These are phyloP conservation scores for Acanthopleura granulata DNA, from an alignment of 2,888 invertebrate species.

Conservation along the genomic window DNA sequence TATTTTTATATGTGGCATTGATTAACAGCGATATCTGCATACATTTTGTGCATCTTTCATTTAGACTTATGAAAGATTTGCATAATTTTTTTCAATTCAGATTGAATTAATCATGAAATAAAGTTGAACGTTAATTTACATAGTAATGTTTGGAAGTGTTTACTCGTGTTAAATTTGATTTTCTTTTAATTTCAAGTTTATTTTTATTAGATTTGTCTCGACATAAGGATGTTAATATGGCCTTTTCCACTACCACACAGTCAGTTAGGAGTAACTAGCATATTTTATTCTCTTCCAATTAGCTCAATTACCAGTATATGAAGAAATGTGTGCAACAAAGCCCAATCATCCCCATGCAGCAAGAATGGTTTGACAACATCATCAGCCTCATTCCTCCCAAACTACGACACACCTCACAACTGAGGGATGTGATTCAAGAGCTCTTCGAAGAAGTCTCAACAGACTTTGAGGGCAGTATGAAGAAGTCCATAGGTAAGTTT, in stretches of 20 bases:
- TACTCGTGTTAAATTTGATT: no score
- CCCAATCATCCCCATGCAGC: constrained; percentile 67
- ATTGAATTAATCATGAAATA: no score
- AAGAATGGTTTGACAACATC: constrained; percentile 66
- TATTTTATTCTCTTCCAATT: constrained; percentile 9
- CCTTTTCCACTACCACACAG: no score
- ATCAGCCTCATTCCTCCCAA: constrained; percentile 62
- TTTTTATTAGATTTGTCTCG: background rate
- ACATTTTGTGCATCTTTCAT: no score
- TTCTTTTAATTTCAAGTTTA: no score
- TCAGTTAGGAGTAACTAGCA: no score
- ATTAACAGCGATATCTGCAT: no score
- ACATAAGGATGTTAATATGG: background rate
- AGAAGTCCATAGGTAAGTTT: constrained; percentile 66
- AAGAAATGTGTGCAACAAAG: constrained; percentile 67
- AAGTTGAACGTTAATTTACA: no score
- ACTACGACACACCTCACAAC: constrained; percentile 47
- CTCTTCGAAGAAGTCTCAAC: constrained; percentile 63
- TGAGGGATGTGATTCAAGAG: constrained; percentile 53
- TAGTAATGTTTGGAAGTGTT: no score
- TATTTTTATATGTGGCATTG: no score
- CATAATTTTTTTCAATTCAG: no score
- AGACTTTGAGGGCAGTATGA: constrained; percentile 67
- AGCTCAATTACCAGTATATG: constrained; percentile 69
- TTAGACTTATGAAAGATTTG: no score